phyloP scores from a whole-genome alignment of 2,797 vertebrate species.

The Nasua narica region DNA sequence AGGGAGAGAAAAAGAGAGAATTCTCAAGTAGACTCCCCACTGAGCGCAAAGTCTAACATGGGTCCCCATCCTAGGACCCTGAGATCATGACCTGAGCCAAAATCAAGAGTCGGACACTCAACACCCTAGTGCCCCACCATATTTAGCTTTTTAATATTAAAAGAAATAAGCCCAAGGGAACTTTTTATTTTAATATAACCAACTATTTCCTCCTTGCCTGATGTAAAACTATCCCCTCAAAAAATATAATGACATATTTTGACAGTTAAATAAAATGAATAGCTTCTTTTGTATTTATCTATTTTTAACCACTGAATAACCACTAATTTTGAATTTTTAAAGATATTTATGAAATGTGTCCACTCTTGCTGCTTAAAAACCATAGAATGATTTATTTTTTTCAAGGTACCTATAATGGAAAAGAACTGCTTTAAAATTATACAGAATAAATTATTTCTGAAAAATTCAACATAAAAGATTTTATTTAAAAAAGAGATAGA shows the following conservation, averaged over 20 bases:
- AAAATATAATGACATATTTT: not conserved
- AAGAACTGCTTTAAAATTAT: slow-evolving; percentile 26
- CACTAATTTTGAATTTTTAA: slow-evolving; percentile 32
- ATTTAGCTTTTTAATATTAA: not conserved
- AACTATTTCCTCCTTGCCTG: not conserved
- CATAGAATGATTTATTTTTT: not conserved
- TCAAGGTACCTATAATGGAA: not conserved
- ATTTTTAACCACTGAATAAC: not conserved
- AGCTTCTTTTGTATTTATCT: not conserved
- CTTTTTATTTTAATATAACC: not conserved
- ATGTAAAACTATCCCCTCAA: not conserved
- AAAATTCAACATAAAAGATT: not conserved
- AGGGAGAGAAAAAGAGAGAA: not conserved
- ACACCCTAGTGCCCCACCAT: not conserved
- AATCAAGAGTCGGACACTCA: not conserved
- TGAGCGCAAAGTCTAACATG: not conserved
- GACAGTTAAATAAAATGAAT: slow-evolving; percentile 12
- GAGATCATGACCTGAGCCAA: not conserved
- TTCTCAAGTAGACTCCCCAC: not conserved
- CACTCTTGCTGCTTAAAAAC: not conserved
- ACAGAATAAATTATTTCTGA: not conserved
- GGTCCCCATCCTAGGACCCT: not conserved
- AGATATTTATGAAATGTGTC: not conserved
- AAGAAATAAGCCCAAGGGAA: not conserved
- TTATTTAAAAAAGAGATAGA: not conserved